Base-by-base conservation (phyloP, 2,113 vertebrate genomes). In the Onychorhynchus coronatus region DNA sequence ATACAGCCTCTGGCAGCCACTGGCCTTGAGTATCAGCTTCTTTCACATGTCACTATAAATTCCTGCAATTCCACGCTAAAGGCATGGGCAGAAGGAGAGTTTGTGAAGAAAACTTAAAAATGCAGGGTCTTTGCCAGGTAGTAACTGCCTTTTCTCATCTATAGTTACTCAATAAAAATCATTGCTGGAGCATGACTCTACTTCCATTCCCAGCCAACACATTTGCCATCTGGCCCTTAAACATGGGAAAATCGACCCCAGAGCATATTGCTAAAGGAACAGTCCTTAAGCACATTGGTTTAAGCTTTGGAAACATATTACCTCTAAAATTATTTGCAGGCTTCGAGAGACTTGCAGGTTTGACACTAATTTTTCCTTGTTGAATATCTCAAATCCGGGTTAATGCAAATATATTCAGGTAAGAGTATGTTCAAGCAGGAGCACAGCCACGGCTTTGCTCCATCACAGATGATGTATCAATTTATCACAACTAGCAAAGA, bases 101-200 rank as follows among this genome's bases (percentile, higher is more conserved):
- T 72, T 62, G 68, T 52, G 86, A 92, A 81, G 76, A 63, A 89
- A 88, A 82, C 74, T 82, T 65, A 71, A 89, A 89, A 94, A 91
- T 74, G 80, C 63, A 71, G 59, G 30, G 58, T 37, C 68, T 88
- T 56, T 89, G 92, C 94, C 95, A 95, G 83, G 76, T 52, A 18
- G 52, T 78, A 91, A 62, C 91, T 92, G 91, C 84, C 79, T 88
- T 77, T 86, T 71, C 86, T 86, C 90, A 44, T 88, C 94, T 59
- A 1, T 15, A 92, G 86, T 71, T 95, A 85, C 85, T 94, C 92
- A 85, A 84, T 91, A 96, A 93, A 94, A 92, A 86, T 83, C 92
- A 90, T 80, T 74, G 88, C 91, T 92, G 88, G 92, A 77, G 82
- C 94, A 83, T 33, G 85, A 76, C 82, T 92, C 82, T 46, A 4